A percentile compares a stretch with the other conserved stretches of the same genome.
These are phyloP conservation scores for Minunthozetes semirufus DNA, from an alignment of 2,888 invertebrate genomes.

Conservation along the genomic window DNA sequence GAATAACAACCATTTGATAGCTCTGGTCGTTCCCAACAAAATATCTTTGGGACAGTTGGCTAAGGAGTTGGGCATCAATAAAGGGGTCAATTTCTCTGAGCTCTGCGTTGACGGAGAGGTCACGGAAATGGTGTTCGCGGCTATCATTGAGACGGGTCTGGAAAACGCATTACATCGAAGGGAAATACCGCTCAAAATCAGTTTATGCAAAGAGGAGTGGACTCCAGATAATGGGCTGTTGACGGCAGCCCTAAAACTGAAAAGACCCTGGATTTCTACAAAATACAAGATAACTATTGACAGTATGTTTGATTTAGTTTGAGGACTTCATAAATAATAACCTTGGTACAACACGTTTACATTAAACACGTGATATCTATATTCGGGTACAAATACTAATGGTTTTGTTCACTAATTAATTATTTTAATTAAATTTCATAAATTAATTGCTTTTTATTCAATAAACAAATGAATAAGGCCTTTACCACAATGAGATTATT, in stretches of 20 bases:
- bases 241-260: conserved; percentile 55
- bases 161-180: conserved; percentile 47
- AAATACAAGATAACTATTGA: no score
- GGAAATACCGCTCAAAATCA: conserved; percentile 52
- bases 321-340: no score
- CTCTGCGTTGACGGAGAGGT: conserved; percentile 10
- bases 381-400: no score
- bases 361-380: no score
- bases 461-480: no score
- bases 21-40: conserved; percentile 72
- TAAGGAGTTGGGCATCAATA: conserved; percentile 13
- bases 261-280: no score
- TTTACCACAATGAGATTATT: no score
- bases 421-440: no score
- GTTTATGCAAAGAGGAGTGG: conserved; percentile 52
- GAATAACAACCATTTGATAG: conserved; percentile 77
- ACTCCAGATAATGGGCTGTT: conserved; percentile 53
- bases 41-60: conserved; percentile 35
- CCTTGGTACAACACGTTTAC: no score
- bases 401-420: no score
- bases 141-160: conserved; percentile 24
- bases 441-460: no score
- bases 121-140: background rate
- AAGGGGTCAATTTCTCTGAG: background rate
- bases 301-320: no score